A percentile compares a stretch with the other conserved stretches of the same genome.
These are phyloP conservation scores for Periplaneta americana DNA, from an alignment of 1,140 invertebrate species.

Conservation along the genomic window DNA sequence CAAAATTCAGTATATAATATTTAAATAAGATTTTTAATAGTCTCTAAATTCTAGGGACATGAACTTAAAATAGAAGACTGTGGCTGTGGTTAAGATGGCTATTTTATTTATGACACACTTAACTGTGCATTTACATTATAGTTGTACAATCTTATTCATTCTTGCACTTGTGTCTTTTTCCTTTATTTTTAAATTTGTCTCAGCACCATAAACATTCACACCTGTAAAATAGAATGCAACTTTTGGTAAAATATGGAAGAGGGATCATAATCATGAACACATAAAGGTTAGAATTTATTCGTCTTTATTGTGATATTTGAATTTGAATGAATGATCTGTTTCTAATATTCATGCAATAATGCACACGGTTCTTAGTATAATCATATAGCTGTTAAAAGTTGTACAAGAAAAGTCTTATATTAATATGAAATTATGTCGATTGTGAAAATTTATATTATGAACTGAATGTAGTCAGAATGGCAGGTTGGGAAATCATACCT, in stretches of 20 bases:
- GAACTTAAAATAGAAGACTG: neutral
- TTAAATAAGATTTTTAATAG: neutral
- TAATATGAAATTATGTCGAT: neutral
- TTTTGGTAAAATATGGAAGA: neutral
- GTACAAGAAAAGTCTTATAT: neutral
- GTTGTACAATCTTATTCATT: neutral
- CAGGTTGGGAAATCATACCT: neutral
- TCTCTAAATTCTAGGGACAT: neutral
- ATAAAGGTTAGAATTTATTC: neutral
- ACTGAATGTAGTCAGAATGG: neutral
- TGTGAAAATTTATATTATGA: neutral
- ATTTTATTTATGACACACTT: neutral
- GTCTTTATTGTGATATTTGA: neutral
- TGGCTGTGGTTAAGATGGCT: neutral
- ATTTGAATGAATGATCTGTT: neutral
- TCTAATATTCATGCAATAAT: neutral
- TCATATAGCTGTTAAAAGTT: neutral
- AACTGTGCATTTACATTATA: neutral
- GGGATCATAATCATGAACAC: neutral
- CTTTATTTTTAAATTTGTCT: neutral
- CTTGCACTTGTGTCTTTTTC: neutral
- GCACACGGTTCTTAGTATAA: neutral
- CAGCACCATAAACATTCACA: neutral
- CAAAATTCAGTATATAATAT: neutral
- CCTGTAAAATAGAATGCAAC: neutral